Conservation (phyloP, 2,113 vertebrate species). For the Carassius auratus region DNA sequence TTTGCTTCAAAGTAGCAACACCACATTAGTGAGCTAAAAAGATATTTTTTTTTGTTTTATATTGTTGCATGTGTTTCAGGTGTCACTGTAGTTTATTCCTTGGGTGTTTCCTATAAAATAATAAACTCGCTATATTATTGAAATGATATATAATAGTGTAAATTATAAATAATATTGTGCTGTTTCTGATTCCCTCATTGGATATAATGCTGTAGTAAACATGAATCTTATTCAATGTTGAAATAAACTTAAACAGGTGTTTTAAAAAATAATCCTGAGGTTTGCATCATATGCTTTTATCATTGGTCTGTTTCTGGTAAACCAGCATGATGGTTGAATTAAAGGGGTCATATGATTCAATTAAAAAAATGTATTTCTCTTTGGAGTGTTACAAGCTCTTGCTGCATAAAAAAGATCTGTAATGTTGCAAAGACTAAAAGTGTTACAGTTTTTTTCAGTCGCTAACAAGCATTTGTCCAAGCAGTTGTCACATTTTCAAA, state of each 20-base stretch:
- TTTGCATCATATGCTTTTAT: background rate
- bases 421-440: no score
- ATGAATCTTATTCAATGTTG: background rate
- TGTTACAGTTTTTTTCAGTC: no score
- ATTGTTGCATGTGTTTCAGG: slow-evolving; percentile 15
- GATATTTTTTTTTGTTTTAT: background rate
- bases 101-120: background rate
- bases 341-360: no score
- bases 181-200: background rate
- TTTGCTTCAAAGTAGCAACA: background rate
- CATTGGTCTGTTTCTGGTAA: background rate
- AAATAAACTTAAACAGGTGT: background rate
- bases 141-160: background rate
- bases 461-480: no score
- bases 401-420: no score
- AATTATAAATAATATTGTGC: background rate
- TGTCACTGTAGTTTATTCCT: background rate
- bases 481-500: no score
- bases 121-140: slow-evolving; percentile 6
- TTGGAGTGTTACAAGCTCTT: no score
- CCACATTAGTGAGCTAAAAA: background rate
- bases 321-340: background rate
- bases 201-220: background rate
- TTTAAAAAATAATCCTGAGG: background rate
- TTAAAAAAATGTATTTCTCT: no score